Evolutionary conservation across 1,140 invertebrate species (phyloP), one percentile per base, ranked within the genome.

Genomic region (Holotrichia oblita): DNA sequence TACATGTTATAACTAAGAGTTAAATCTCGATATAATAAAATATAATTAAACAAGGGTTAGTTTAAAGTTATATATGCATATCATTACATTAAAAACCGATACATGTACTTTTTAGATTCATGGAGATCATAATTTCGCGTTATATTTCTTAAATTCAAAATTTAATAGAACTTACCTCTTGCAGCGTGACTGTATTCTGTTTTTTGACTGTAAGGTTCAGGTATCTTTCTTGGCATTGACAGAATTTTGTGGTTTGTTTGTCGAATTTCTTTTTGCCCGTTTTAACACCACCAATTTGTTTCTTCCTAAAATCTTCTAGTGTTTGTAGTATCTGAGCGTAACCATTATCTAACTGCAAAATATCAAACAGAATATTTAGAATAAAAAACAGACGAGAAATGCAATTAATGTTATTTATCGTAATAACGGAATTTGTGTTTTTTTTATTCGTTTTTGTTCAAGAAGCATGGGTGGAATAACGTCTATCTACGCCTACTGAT

Each of bases 201-300:
- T 97, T 97, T 90, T 98, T 97, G 3, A 95, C 96, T 40, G 97
- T 98, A 80, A 99, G 90, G 88, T 97, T 97, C 17, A 99, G 90
- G 85, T 98, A 97, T 80, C 96, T 91, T 87, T 99, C 98, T 88
- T 98, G 95, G 82, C 94, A 96, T 88, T 96, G 93, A 87, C 96
- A 99, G 89, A 98, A 99, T 88, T 99, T 98, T 41, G 94, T 91
- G 0, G 97, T 99, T 87, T 98, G 97, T 85, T 99, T 99, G 85
- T 99, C 97, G 88, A 99, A 99, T 86, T 97, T 97, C 88, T 99
- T 99, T 87, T 98, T 98, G 75, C 96, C 96, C 82, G 98, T 95
- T 91, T 98, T 98, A 24, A 97, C 97, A 77, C 93, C 94, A 14
- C 96, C 97, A 83, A 99, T 98, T 85, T 97, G 95, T 82, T 97